Conservation (phyloP, 2,113 vertebrate species). For the Crocuta crocuta region DNA sequence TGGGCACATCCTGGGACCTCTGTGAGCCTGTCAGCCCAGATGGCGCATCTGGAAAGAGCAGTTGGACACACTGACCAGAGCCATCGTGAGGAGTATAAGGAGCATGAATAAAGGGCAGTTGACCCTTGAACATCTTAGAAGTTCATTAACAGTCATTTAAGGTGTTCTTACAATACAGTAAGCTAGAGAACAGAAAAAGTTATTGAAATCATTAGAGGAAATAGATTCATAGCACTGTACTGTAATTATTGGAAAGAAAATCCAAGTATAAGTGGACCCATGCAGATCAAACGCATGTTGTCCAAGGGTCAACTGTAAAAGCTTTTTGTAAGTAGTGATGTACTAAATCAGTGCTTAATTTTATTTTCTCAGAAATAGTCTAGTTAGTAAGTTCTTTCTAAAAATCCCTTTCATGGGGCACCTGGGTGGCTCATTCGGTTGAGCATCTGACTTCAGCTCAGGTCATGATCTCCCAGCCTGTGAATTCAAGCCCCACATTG, state of each 20-base stretch:
- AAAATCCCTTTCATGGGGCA: not conserved
- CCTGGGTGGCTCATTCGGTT: no score
- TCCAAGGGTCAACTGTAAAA: not conserved
- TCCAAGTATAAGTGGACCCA: not conserved
- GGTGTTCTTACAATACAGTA: not conserved
- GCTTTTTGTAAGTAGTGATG: rapidly evolving
- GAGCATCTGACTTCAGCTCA: no score
- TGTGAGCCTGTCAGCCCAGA: not conserved
- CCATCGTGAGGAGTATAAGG: no score
- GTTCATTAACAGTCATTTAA: not conserved
- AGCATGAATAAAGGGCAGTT: not conserved
- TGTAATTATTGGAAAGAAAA: not conserved
- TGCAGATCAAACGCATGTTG: not conserved
- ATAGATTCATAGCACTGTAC: not conserved
- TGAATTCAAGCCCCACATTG: no score
- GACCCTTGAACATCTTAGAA: not conserved
- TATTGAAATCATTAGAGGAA: not conserved
- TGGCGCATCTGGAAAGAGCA: not conserved
- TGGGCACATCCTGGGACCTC: not conserved
- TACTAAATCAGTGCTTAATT: not conserved
- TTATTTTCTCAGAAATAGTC: not conserved
- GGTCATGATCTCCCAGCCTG: no score
- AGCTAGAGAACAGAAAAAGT: not conserved
- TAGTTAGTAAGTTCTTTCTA: not conserved
- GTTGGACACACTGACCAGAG: rapidly evolving